Evolutionary conservation across 2,888 invertebrate genomes (phyloP).

Genomic region (Eilema griseolum): DNA sequence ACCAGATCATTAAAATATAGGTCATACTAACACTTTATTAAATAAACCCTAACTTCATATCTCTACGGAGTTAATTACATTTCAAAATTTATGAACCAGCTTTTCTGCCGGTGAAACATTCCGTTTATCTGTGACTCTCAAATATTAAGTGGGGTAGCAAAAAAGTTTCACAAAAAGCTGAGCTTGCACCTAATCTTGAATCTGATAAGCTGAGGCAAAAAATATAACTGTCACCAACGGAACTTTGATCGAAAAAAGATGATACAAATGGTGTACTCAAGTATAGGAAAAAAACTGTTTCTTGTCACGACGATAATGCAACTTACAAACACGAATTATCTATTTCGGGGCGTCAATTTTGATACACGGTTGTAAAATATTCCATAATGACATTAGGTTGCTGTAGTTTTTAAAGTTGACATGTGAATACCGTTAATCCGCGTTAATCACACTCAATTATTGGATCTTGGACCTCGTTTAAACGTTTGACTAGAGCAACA

Average conservation of each 20-base stretch:
- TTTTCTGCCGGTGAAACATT: slow-evolving; percentile 49
- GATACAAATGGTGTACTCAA: slow-evolving; percentile 48
- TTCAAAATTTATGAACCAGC: slow-evolving; percentile 50
- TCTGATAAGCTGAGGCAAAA: slow-evolving; percentile 76
- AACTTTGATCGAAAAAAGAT: slow-evolving; percentile 49
- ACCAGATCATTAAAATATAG: slow-evolving; percentile 37
- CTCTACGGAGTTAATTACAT: slow-evolving; percentile 52
- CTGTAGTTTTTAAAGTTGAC: slow-evolving; percentile 43
- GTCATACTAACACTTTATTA: slow-evolving; percentile 42
- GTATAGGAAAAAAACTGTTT: slow-evolving; percentile 67
- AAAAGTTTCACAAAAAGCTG: slow-evolving; percentile 60
- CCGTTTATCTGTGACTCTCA: slow-evolving; percentile 59
- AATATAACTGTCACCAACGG: slow-evolving; percentile 63
- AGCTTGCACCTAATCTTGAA: slow-evolving; percentile 77
- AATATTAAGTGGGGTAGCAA: slow-evolving; percentile 60
- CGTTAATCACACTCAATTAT: slow-evolving; percentile 50
- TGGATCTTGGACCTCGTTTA: slow-evolving; percentile 14
- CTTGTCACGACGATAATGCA: slow-evolving; percentile 69
- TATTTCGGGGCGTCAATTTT: slow-evolving; percentile 46
- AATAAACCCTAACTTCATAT: slow-evolving; percentile 50
- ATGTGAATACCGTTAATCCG: slow-evolving; percentile 47
- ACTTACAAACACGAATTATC: slow-evolving; percentile 73
- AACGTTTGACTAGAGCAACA: slow-evolving; percentile 25
- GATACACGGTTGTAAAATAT: slow-evolving; percentile 48
- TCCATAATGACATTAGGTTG: slow-evolving; percentile 37